Base-by-base conservation (phyloP, 2,888 invertebrate species). In the Yponomeuta sedellus region DNA sequence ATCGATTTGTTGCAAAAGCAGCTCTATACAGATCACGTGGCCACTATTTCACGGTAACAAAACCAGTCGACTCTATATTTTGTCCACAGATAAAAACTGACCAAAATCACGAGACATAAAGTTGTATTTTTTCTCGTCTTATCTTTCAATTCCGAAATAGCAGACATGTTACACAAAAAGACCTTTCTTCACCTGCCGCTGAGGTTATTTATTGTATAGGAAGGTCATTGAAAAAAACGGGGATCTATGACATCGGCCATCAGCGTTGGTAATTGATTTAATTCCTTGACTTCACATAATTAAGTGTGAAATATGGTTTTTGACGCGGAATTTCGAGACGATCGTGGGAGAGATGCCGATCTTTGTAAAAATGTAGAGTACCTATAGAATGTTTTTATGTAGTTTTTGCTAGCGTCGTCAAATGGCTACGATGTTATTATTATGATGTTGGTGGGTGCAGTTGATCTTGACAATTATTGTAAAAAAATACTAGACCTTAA, bases 41-140 rank as follows among this genome's bases (percentile, higher is more conserved):
- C 78, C 44, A 80, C 87, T 85, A 87, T 88, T 88, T 88, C 88
- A 89, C 88, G 88, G 64, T 22, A 20, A 64, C 44, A 64, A 16
- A 52, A 40, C 44, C 44, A 16, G 44, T 10, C 52, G 57, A 19
- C 64, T 56, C 19, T 39, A 20, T 40, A n/a, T 85, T 87, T 85
- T 88, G 87, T 88, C 78, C 77, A 81, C 80, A 86, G 88, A 88
- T 88, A 87, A 84, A 57, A 80, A 78, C 74, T 86, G 84, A 86
- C 90, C 89, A 82, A 80, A 82, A 84, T 88, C 88, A 88, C 86
- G 86, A 81, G 82, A 82, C 81, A 83, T 85, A 85, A 86, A 86
- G 77, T 81, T 52, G 77, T 70, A 71, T 82, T 87, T 88, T 89
- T 88, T 83, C 75, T 73, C 70, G 3, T 52, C 44, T 52, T 52